Evolutionary conservation across 2,888 invertebrate genomes (phyloP).

Genomic region (Cephus pygmeus): DNA sequence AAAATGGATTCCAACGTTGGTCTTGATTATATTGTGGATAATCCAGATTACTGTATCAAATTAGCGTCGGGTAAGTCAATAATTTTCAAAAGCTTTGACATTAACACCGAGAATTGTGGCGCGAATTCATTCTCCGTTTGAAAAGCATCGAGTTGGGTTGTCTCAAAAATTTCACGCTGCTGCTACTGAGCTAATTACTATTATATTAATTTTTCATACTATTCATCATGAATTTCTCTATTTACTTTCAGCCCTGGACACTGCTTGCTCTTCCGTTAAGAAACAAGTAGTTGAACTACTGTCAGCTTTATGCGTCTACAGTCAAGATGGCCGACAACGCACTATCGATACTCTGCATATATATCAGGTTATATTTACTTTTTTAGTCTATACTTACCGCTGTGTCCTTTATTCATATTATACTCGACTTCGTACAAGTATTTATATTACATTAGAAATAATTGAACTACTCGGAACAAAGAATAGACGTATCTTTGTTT

Average conservation of each 20-base stretch:
- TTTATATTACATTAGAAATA: background rate
- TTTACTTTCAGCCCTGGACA: slow-evolving; percentile 84
- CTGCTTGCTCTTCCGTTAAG: slow-evolving; percentile 90
- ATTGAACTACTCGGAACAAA: background rate
- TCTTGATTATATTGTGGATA: slow-evolving; percentile 93
- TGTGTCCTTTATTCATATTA: background rate
- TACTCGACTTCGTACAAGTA: background rate
- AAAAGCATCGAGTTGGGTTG: too few species aligned
- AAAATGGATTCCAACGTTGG: slow-evolving; percentile 92
- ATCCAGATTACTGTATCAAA: slow-evolving; percentile 91
- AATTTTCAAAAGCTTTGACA: slow-evolving; percentile 10
- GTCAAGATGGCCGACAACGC: slow-evolving; percentile 86
- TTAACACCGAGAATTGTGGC: background rate
- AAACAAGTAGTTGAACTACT: slow-evolving; percentile 97
- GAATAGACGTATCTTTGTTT: background rate
- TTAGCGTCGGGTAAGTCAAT: slow-evolving; percentile 78
- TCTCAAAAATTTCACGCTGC: too few species aligned
- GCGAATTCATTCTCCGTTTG: too few species aligned
- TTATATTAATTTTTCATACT: background rate
- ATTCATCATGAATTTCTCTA: background rate
- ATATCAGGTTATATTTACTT: slow-evolving; percentile 78
- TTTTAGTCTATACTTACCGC: too few species aligned
- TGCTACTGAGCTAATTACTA: background rate
- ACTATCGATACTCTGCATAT: slow-evolving; percentile 91
- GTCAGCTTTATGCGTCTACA: slow-evolving; percentile 94